These are phyloP conservation scores for Erebia aethiops DNA, from an alignment of 2,888 invertebrate genomes.

Conservation along the genomic window DNA sequence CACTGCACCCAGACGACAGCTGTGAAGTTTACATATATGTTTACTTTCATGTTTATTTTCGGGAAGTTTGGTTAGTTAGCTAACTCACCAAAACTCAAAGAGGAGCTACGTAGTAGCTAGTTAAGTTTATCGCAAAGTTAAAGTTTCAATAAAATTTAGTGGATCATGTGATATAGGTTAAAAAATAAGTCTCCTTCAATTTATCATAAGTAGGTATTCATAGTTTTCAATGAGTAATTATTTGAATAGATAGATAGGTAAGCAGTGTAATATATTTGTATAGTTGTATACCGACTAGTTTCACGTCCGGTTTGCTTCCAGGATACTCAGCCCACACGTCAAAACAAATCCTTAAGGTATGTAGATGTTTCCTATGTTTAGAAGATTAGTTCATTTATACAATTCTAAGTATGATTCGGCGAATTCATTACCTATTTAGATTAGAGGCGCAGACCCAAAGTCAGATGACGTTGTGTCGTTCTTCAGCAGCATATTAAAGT, in stretches of 20 bases:
- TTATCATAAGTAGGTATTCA: background rate
- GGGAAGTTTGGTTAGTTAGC: conserved; percentile 6
- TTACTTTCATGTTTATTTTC: conserved; percentile 7
- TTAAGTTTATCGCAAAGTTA: background rate
- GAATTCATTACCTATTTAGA: conserved; percentile 14
- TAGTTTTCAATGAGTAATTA: background rate
- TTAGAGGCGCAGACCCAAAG: conserved; percentile 2
- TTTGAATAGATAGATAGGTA: background rate
- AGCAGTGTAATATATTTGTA: background rate
- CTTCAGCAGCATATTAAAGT: conserved; percentile 5
- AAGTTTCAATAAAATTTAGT: background rate
- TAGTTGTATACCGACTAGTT: conserved; percentile 15
- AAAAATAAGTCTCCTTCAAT: background rate
- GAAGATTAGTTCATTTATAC: background rate
- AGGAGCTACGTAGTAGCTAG: no score
- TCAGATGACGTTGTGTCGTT: background rate
- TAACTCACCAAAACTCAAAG: background rate
- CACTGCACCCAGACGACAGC: conserved; percentile 62
- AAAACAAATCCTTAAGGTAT: background rate
- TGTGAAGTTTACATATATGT: conserved; percentile 63
- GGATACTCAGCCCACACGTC: conserved; percentile 32
- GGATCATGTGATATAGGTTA: background rate
- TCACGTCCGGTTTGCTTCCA: background rate
- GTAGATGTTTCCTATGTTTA: conserved; percentile 6
- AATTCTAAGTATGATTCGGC: background rate